Conservation (phyloP, 2,888 invertebrate genomes). For the Rambutsinella grinnellia region DNA sequence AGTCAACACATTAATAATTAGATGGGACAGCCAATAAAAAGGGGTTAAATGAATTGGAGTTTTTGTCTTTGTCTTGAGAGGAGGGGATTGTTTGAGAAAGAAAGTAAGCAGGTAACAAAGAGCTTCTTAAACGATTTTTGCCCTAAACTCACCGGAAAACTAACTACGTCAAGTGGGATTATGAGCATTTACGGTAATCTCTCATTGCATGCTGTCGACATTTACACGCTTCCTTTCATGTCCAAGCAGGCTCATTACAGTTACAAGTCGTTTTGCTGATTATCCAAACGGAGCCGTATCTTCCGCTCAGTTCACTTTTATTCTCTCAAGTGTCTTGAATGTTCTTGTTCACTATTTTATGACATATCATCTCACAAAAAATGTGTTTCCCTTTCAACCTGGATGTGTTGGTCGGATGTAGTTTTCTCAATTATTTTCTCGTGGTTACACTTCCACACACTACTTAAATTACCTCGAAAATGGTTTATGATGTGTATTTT, state of each 20-base stretch:
- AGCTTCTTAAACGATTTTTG: background rate
- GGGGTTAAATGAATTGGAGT: too few species aligned
- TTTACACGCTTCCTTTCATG: slow-evolving; percentile 51
- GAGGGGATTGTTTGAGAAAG: too few species aligned
- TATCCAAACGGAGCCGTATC: slow-evolving; percentile 38
- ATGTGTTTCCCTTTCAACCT: background rate
- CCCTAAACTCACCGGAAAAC: slow-evolving; percentile 33
- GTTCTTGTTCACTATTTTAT: background rate
- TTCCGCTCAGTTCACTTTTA: slow-evolving; percentile 13
- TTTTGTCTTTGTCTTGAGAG: too few species aligned
- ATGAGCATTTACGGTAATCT: slow-evolving; percentile 39
- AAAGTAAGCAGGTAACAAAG: too few species aligned
- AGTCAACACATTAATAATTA: too few species aligned
- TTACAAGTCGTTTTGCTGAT: slow-evolving; percentile 16
- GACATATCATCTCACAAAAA: background rate
- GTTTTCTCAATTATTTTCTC: background rate
- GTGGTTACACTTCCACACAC: background rate
- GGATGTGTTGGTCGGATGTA: background rate
- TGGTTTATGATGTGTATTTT: background rate
- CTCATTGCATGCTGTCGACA: slow-evolving; percentile 44
- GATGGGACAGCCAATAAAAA: too few species aligned
- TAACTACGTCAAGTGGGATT: slow-evolving; percentile 36
- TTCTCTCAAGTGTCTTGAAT: background rate
- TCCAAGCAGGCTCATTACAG: slow-evolving; percentile 46
- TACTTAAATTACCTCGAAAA: background rate